Base-by-base conservation (phyloP, 2,888 invertebrate genomes). In the Ptychoptera albimana region DNA sequence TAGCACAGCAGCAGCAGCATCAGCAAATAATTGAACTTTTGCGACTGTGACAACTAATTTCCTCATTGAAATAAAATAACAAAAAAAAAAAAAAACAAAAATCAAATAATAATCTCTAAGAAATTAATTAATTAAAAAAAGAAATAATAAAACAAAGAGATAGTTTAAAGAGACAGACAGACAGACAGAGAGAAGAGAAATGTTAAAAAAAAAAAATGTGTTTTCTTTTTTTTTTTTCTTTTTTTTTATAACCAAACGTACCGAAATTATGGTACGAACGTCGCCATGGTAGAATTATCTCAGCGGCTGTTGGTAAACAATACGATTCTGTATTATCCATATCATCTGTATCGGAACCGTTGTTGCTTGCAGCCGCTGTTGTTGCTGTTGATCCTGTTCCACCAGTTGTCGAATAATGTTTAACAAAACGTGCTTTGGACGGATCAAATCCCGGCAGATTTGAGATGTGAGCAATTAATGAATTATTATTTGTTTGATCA, bases 221-320 rank as follows among this genome's bases (percentile, higher is more conserved):
- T n/a, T n/a, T n/a, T n/a, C n/a, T n/a, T n/a, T n/a, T n/a, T n/a
- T n/a, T n/a, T n/a, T n/a, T n/a, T n/a, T n/a, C n/a, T n/a, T n/a
- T n/a, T n/a, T 36, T 36, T 36, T 36, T 14, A 13, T 14, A 39
- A 39, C 23, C 15, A 1, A 14, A 36, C 74, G 74, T 79, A 80
- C 80, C 80, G 69, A 76, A 74, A 66, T 75, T 75, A 64, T 74
- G 75, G 67, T 74, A 76, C 69, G 75, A 76, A 67, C 74, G 74
- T 66, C 84, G 77, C 88, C 88, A 88, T 60, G 88, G 88, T 64
- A 87, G 74, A 55, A 79, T 79, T 65, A 79, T 75, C 71, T 86
- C 86, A 62, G 82, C 79, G 58, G 79, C 78, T 55, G 84, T 82
- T 55, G 80, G 77, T 57, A 75, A 72, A 58, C 75, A 71, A 52